Percentiles rank a stretch among this genome's conserved stretches.
Evolutionary conservation across 2,797 vertebrate genomes (phyloP).

Genomic region (Bradypus variegatus): DNA sequence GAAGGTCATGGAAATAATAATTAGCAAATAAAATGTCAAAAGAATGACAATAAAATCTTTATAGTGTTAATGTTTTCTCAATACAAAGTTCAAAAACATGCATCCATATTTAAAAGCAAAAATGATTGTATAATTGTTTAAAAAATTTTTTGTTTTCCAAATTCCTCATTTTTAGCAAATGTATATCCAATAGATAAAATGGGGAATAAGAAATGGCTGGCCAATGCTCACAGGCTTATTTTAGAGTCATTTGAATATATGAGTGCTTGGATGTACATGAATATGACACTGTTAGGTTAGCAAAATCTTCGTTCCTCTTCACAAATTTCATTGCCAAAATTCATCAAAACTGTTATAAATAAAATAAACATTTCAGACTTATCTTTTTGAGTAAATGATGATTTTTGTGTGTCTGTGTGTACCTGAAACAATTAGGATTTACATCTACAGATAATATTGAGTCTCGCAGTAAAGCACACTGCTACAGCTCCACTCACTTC

Average conservation of each 20-base stretch:
- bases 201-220: neutral
- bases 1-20: neutral
- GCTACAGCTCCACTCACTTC: conserved; percentile 42
- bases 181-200: neutral
- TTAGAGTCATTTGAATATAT: neutral
- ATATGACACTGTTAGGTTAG: neutral
- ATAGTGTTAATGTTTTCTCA: neutral
- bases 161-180: neutral
- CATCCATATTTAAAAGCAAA: neutral
- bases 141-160: neutral
- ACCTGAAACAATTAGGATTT: conserved; percentile 6
- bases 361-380: conserved; percentile 1
- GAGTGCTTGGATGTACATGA: neutral
- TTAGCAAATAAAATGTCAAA: neutral
- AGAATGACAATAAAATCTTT: neutral
- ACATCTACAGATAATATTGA: neutral
- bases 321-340: neutral
- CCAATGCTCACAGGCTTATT: neutral
- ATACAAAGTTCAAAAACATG: neutral
- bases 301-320: neutral
- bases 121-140: neutral
- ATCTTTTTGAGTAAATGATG: neutral
- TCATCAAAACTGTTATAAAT: conserved; percentile 7
- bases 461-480: conserved; percentile 10
- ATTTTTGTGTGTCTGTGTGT: neutral